These are phyloP conservation scores for Ormia ochracea DNA, from an alignment of 2,888 invertebrate genomes.

Conservation along the genomic window DNA sequence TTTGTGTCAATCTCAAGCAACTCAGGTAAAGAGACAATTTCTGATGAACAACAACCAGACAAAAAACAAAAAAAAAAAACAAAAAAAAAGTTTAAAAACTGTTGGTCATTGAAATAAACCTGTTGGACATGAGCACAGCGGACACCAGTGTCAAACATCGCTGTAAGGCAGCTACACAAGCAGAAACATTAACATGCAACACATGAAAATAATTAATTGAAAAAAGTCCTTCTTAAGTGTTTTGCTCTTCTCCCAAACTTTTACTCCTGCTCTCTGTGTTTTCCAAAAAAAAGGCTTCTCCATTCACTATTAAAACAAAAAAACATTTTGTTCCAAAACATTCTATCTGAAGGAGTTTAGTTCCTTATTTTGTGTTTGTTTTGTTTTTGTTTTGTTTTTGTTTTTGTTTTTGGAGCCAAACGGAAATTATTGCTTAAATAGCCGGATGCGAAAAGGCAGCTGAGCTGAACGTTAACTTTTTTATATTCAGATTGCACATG, in stretches of 20 bases:
- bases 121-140: conserved; percentile 45
- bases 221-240: conserved; percentile 25
- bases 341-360: conserved; percentile 10
- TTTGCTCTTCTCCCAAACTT: conserved; percentile 6
- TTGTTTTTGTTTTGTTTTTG: too few relatives aligned
- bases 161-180: conserved; percentile 17
- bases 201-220: conserved; percentile 11
- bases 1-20: conserved; percentile 55
- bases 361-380: conserved; percentile 46
- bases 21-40: conserved; percentile 37
- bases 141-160: conserved; percentile 21
- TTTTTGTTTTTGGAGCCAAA: conserved; percentile 47
- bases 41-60: neutral
- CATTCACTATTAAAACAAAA: neutral
- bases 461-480: conserved; percentile 41
- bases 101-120: conserved; percentile 55
- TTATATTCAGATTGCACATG: conserved; percentile 36
- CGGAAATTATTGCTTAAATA: conserved; percentile 59
- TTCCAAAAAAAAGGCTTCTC: conserved; percentile 6
- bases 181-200: neutral
- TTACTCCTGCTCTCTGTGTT: neutral
- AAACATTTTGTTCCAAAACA: conserved; percentile 13
- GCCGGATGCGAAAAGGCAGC: conserved; percentile 62
- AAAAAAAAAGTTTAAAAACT: conserved; percentile 10
- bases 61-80: neutral